phyloP scores from a whole-genome alignment of 2,888 invertebrate genomes.

The Sarcophaga carnaria region DNA sequence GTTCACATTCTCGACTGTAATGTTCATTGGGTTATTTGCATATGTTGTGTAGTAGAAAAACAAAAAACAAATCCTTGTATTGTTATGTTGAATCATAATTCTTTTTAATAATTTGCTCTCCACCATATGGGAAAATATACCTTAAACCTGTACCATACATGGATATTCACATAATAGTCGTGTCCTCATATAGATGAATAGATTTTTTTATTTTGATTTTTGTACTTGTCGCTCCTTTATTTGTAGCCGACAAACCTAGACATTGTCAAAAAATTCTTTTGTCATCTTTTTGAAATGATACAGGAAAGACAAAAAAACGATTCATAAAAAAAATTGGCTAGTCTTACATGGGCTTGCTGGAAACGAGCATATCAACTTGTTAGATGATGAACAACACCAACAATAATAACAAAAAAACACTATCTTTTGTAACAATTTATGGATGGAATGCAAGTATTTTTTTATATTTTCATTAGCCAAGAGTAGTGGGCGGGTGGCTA shows the following conservation, averaged over 20 bases:
- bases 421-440: constrained; percentile 59
- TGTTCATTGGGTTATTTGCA: too few relatives aligned
- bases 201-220: neutral
- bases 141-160: too few relatives aligned
- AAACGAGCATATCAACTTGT: constrained; percentile 59
- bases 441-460: neutral
- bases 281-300: constrained; percentile 63
- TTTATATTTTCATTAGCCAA: neutral
- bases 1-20: accelerated
- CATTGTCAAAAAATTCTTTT: constrained; percentile 72
- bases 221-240: constrained; percentile 44
- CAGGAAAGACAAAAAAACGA: neutral
- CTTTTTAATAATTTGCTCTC: too few relatives aligned
- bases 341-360: constrained; percentile 56
- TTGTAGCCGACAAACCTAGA: constrained; percentile 69
- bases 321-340: constrained; percentile 52
- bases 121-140: too few relatives aligned
- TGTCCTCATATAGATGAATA: constrained; percentile 12
- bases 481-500: too few relatives aligned
- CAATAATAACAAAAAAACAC: constrained; percentile 19
- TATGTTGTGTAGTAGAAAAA: too few relatives aligned
- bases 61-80: neutral
- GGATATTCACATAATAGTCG: too few relatives aligned
- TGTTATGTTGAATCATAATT: too few relatives aligned
- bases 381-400: constrained; percentile 27